Conservation (phyloP, 2,888 invertebrate genomes). For the Hylaea fasciaria region DNA sequence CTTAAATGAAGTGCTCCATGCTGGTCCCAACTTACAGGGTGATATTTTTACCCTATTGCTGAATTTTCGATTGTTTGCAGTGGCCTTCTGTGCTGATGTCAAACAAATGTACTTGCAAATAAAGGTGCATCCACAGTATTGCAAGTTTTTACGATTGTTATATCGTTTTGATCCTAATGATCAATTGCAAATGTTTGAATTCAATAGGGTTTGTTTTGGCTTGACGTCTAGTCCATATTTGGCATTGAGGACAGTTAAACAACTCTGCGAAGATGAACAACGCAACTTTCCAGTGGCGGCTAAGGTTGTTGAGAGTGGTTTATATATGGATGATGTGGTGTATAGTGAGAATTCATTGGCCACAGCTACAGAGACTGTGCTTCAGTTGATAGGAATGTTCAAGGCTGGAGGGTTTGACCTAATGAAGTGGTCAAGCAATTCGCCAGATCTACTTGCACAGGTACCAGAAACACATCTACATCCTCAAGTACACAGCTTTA, state of each 20-base stretch:
- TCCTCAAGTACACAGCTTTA: conserved; percentile 4
- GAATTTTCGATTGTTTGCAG: conserved; percentile 27
- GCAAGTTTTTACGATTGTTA: conserved; percentile 24
- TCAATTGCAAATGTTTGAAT: conserved; percentile 9
- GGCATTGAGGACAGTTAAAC: conserved; percentile 30
- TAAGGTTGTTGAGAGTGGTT: neutral
- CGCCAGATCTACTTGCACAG: conserved; percentile 1
- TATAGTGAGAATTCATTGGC: neutral
- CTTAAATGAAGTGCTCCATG: conserved; percentile 11
- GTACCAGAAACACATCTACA: conserved; percentile 22
- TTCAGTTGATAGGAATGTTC: conserved; percentile 31
- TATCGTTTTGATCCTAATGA: conserved; percentile 29
- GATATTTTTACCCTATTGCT: conserved; percentile 13
- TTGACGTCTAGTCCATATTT: conserved; percentile 30
- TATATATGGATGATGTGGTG: conserved; percentile 30
- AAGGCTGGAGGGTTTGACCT: conserved; percentile 24
- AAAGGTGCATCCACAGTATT: conserved; percentile 11
- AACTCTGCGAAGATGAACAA: conserved; percentile 7
- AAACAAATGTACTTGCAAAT: conserved; percentile 40
- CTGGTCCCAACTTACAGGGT: conserved; percentile 14
- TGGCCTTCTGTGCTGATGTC: conserved; percentile 37
- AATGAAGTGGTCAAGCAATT: conserved; percentile 29
- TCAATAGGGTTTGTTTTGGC: conserved; percentile 33
- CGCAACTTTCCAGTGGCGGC: conserved; percentile 1
- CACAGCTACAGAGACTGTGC: neutral